A percentile compares a stretch with the other conserved stretches of the same genome.
These are phyloP conservation scores for Aratinga solstitialis DNA, from an alignment of 2,797 vertebrate species.

Conservation along the genomic window DNA sequence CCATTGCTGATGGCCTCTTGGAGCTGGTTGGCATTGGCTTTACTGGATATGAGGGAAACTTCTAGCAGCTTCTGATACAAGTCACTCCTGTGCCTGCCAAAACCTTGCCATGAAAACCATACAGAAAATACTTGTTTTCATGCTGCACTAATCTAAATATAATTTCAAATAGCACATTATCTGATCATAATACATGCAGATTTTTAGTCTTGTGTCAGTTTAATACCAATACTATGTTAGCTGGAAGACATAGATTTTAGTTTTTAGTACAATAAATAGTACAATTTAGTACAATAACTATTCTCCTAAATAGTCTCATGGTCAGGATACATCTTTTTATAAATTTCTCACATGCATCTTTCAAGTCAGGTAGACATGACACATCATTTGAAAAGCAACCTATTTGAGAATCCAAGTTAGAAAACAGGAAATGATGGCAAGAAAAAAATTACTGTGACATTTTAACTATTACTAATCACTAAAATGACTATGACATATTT, in stretches of 20 bases:
- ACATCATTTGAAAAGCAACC: neutral
- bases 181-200: neutral
- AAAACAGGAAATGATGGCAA: neutral
- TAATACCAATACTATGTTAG: neutral
- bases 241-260: neutral
- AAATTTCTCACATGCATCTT: neutral
- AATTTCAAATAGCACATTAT: neutral
- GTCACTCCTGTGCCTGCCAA: neutral
- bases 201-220: neutral
- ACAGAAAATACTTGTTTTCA: neutral
- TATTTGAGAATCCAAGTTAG: neutral
- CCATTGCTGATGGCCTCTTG: accelerated
- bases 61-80: neutral
- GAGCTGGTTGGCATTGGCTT: neutral
- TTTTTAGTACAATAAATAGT: neutral
- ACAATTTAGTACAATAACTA: neutral
- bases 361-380: neutral
- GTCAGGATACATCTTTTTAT: neutral
- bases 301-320: neutral
- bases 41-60: neutral
- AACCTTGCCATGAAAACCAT: neutral
- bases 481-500: too few species aligned
- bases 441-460: neutral
- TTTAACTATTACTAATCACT: too few species aligned
- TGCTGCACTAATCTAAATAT: neutral